Evolutionary conservation across 2,888 invertebrate genomes (phyloP).

Genomic region (Minunthozetes semirufus): DNA sequence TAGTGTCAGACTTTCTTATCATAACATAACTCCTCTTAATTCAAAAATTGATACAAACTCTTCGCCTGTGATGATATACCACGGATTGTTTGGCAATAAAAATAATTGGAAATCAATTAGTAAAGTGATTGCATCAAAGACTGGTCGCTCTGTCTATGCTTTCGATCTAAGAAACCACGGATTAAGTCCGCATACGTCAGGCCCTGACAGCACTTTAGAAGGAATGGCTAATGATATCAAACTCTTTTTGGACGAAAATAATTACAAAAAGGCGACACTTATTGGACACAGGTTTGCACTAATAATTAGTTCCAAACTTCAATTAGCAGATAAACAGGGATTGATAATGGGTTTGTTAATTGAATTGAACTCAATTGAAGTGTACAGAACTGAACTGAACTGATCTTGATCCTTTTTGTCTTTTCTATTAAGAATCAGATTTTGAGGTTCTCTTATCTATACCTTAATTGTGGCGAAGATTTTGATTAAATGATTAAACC

Average conservation of each 20-base stretch:
- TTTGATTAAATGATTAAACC: no score
- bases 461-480: no score
- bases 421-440: no score
- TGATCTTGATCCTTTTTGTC: no score
- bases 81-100: slow-evolving; percentile 79
- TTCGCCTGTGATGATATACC: slow-evolving; percentile 69
- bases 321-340: no score
- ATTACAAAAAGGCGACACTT: slow-evolving; percentile 59
- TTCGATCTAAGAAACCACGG: slow-evolving; percentile 93
- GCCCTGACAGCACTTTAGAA: slow-evolving; percentile 60
- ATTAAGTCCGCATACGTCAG: slow-evolving; percentile 70
- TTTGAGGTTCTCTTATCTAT: no score
- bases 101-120: slow-evolving; percentile 76
- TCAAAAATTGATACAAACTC: background rate
- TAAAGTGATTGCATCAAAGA: slow-evolving; percentile 61
- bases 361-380: no score
- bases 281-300: slow-evolving; percentile 78
- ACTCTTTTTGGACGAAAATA: slow-evolving; percentile 58
- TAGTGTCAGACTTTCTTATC: background rate
- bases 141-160: slow-evolving; percentile 60
- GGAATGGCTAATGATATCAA: slow-evolving; percentile 68
- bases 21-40: background rate
- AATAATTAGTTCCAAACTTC: no score
- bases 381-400: no score
- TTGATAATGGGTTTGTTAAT: no score